Evolutionary conservation across 2,797 vertebrate genomes (phyloP).

Genomic region (Zalophus californianus): DNA sequence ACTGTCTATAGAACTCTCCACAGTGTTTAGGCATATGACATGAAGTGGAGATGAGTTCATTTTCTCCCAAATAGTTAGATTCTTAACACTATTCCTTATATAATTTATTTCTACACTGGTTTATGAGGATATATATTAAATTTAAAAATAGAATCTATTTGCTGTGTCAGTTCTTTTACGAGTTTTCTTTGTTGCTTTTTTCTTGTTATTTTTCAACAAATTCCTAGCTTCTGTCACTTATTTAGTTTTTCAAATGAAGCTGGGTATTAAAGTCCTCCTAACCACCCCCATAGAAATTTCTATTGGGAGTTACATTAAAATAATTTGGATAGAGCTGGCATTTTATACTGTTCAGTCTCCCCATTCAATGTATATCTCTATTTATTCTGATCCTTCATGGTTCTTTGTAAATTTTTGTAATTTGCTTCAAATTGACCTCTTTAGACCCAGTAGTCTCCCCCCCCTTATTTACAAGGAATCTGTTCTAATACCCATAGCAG

Average conservation of each 20-base stretch:
- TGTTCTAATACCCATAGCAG: not conserved
- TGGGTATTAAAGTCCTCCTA: not conserved
- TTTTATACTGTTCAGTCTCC: not conserved
- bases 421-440: not conserved
- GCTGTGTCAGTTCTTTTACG: not conserved
- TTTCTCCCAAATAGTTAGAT: not conserved
- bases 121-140: not conserved
- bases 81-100: not conserved
- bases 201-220: not conserved
- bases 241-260: not conserved
- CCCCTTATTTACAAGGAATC: no score
- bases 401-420: not conserved
- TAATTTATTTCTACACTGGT: not conserved
- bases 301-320: not conserved
- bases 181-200: conserved; percentile 2
- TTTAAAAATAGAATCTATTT: not conserved
- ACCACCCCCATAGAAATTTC: not conserved
- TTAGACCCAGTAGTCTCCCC: not conserved
- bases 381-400: not conserved
- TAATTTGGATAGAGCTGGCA: not conserved
- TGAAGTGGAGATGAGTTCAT: not conserved
- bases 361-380: not conserved
- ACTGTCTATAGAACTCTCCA: not conserved
- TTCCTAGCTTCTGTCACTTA: not conserved
- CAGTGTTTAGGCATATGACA: not conserved